These are phyloP conservation scores for Nasonovia ribisnigri DNA, from an alignment of 2,888 invertebrate species.

Conservation along the genomic window DNA sequence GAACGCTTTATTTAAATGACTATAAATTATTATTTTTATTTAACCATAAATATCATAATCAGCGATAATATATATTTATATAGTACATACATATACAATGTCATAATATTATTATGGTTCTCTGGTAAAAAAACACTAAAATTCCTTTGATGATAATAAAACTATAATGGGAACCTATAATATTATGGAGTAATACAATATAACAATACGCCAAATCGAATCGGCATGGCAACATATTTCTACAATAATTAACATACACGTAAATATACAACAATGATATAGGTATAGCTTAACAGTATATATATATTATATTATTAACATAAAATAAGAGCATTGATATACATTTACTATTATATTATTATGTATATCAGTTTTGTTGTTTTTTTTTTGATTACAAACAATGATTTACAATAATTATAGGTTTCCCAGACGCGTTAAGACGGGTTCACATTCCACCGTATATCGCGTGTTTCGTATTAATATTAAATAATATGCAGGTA, in stretches of 20 bases:
- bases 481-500: not conserved
- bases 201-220: constrained; percentile 40
- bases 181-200: constrained; percentile 43
- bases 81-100: constrained; percentile 26
- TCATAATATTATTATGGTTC: constrained; percentile 13
- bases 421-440: not conserved
- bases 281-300: constrained; percentile 40
- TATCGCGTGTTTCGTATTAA: not conserved
- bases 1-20: constrained; percentile 27
- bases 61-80: constrained; percentile 27
- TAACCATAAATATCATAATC: constrained; percentile 55
- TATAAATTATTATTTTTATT: constrained; percentile 53
- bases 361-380: not conserved
- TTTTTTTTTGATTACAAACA: not conserved
- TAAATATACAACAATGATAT: constrained; percentile 62
- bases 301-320: constrained; percentile 30
- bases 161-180: constrained; percentile 34
- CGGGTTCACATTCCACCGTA: not conserved
- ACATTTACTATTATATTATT: not conserved
- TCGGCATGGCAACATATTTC: constrained; percentile 47
- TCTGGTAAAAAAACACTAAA: constrained; percentile 56
- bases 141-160: constrained; percentile 31
- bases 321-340: constrained; percentile 46
- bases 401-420: not conserved
- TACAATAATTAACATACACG: constrained; percentile 52